phyloP scores from a whole-genome alignment of 2,797 vertebrate genomes.

The Miichthys miiuy region DNA sequence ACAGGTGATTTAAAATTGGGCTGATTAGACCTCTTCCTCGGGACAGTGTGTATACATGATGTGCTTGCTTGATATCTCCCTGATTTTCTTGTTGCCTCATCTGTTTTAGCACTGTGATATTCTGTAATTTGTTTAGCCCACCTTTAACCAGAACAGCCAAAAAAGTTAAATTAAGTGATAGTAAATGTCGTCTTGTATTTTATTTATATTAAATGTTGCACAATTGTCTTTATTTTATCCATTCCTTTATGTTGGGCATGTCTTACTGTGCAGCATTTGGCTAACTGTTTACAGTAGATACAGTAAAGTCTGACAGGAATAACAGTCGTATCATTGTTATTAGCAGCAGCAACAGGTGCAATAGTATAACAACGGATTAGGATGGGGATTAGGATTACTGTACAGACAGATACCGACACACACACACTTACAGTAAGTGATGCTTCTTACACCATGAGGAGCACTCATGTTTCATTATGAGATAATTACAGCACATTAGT shows the following conservation, averaged over 20 bases:
- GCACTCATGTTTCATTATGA: constrained; percentile 72
- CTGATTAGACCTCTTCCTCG: background rate
- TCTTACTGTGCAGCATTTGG: background rate
- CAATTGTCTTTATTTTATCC: too few relatives aligned
- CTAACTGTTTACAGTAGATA: background rate
- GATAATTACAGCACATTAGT: constrained; percentile 76
- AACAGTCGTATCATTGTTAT: background rate
- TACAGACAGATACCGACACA: constrained; percentile 18
- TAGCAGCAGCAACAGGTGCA: constrained; percentile 33
- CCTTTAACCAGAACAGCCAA: background rate
- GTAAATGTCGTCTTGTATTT: background rate
- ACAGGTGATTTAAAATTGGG: background rate
- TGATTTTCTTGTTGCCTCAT: background rate
- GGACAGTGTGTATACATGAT: background rate
- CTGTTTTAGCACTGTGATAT: background rate
- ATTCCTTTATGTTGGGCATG: background rate
- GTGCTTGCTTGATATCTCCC: background rate
- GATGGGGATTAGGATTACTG: constrained; percentile 65
- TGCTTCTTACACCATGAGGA: constrained; percentile 50
- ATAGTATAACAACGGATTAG: constrained; percentile 42
- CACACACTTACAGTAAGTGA: constrained; percentile 28
- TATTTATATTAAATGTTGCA: background rate
- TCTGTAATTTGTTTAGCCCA: too few relatives aligned
- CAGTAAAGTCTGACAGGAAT: background rate
- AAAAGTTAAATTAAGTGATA: background rate